Base-by-base conservation (phyloP, 2,888 invertebrate genomes). In the Ormia ochracea region DNA sequence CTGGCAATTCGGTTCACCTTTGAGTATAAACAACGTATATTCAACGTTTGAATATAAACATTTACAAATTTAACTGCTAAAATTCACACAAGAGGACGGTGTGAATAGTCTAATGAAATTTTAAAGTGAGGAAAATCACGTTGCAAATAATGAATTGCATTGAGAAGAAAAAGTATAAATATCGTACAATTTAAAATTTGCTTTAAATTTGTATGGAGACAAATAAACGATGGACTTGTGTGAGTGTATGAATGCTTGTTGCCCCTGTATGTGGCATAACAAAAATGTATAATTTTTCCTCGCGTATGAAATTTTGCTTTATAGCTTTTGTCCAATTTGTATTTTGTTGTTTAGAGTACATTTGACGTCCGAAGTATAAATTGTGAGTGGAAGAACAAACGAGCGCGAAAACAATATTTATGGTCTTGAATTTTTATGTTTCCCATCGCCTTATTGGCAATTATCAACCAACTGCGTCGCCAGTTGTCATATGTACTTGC, bases 401-500 rank as follows among this genome's bases (percentile, higher is more conserved):
- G 10, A 41, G 26, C 14, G 9, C 3, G 21, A 36, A 70, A 33
- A 38, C 19, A 59, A 48, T 19, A 26, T 28, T 31, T 59, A 14
- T 52, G 65, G 59, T 77, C 52, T 65, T 19, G 33, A 72, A 58
- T 66, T 72, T 77, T 52, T 77, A 72, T 66, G 65, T 70, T 59
- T 52, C n/a, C 43, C 43, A 59, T 61, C 66, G 52, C 45, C 14
- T 21, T 45, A 21, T n/a, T 45, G 12, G n/a, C 45, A 56, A 58
- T 28, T 26, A 45, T 4, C 36, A 61, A n/a, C n/a, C n/a, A n/a
- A n/a, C n/a, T n/a, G n/a, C n/a, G 52, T 17, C 26, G n/a, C 52
- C 36, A 14, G 21, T 31, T 23, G n/a, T 61, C 7, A 10, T 9
- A 52, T 33, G 23, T 36, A 26, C 85, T 75, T 82, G 83, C 84